Base-by-base conservation (phyloP, 2,113 vertebrate species). In the Lamprotornis superbus region DNA sequence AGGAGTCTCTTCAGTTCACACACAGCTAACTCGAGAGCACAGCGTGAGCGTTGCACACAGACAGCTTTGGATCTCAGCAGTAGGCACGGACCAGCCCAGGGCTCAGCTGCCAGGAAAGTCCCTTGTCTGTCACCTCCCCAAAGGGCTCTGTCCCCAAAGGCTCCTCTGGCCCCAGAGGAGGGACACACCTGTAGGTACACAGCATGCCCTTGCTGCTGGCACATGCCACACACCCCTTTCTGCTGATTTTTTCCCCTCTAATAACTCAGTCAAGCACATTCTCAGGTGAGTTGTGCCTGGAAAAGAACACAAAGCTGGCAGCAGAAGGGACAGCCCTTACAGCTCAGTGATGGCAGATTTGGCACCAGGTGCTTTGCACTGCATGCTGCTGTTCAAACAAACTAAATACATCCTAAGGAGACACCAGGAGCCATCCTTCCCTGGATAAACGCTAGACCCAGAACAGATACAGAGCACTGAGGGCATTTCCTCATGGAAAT, bases 151-250 rank as follows among this genome's bases (percentile, higher is more conserved):
- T 40, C 22, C 30, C 23, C 42, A 64, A 4, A 33, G 67, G 56
- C 44, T 56, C 63, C 55, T 52, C 67, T 24, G 65, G 7, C 46
- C 68, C 68, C 42, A 16, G 8, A 42, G 61, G 24, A 50, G 40
- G 55, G 23, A 50, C 37, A 25, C 39, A 40, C n/a, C 33, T 35
- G 21, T 3, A 17, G 28, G 19, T 5, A 8, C 31, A 8, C 46
- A 52, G 16, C 0, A 0, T 0, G 3, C 14, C 44, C 44, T 60
- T 25, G 25, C 10, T 83, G 31, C 57, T 18, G 31, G 11, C 30
- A 4, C 35, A 42, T 39, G 22, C 17, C 44, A 5, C 7, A 33
- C 10, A 1, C 5, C 13, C 21, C 14, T 56, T 68, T 21, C 63
- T 80, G 19, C 12, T 40, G 42, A 5, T 10, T 47, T 52, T 11